Evolutionary conservation across 2,113 vertebrate genomes (phyloP), one percentile per base, ranked within the genome.

Genomic region (Zonotrichia leucophrys): DNA sequence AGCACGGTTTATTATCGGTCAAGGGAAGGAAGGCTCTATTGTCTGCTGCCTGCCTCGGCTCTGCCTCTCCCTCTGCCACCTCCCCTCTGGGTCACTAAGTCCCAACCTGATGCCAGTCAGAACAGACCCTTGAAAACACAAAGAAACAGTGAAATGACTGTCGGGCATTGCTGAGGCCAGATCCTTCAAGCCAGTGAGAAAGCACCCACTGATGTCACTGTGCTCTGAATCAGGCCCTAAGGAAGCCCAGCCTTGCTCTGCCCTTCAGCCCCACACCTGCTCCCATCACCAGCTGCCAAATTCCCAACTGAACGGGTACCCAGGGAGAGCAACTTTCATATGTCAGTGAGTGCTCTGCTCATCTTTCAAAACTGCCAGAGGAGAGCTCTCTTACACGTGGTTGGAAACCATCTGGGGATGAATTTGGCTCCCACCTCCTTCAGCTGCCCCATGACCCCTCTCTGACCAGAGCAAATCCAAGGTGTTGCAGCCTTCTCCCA

Each of bases 301-400:
- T 59, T 67, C 25, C 86, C 19, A 82, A 27, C 30, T 7, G 30
- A 77, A 33, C 1, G 24, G 30, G 69, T 33, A n/a, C 60, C 77
- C 0, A 0, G 37, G 35, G 47, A 96, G 22, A 69, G 66, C 62
- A 92, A n/a, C 80, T 77, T 83, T 12, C 46, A 27, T 4, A 28
- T 58, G 58, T 78, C n/a, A 10, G 35, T 11, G 66, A 89, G 77
- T 20, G 50, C 63, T 60, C 60, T 78, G 49, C 41, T 88, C 15
- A 12, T 12, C 82, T 62, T 62, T 49, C 70, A 66, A 6, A 0
- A 0, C 28, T 5, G 1, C n/a, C 7, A 0, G 20, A 79, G 59
- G 31, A 95, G 67, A 84, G 12, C 27, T 74, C 55, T 62, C 59
- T 74, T 23, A 42, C 59, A 46, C 30, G 0, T 2, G 37, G 58